A percentile compares a stretch with the other conserved stretches of the same genome.
These are phyloP conservation scores for Choristoneura rosaceana DNA, from an alignment of 2,888 invertebrate species.

Conservation along the genomic window DNA sequence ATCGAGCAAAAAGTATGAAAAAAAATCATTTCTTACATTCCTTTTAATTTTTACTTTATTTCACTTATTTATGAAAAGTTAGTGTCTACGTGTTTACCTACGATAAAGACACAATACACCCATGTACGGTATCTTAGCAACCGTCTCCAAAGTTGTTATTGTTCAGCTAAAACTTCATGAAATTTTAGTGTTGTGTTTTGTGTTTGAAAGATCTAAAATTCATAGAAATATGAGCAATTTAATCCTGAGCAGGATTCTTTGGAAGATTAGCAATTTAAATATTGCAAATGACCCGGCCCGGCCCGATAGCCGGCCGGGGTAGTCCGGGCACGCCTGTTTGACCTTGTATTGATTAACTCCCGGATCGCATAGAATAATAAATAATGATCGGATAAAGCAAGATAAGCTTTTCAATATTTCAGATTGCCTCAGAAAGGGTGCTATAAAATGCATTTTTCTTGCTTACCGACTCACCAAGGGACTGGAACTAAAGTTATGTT, in stretches of 20 bases:
- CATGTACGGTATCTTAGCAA: neutral
- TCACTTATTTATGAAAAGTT: no score
- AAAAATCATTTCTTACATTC: no score
- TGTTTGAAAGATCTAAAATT: conserved; percentile 4
- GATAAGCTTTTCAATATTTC: conserved; percentile 35
- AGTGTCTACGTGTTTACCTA: no score
- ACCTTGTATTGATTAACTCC: conserved; percentile 32
- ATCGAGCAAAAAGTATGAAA: no score
- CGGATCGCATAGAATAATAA: conserved; percentile 30
- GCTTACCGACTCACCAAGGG: conserved; percentile 27
- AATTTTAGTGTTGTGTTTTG: neutral
- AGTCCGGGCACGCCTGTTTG: conserved; percentile 16
- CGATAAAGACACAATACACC: no score
- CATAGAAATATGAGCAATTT: conserved; percentile 15
- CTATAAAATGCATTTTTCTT: conserved; percentile 31
- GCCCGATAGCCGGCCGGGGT: neutral
- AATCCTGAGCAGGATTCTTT: conserved; percentile 19
- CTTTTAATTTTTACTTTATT: no score
- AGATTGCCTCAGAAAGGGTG: conserved; percentile 20
- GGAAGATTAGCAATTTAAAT: conserved; percentile 29
- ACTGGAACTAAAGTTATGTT: conserved; percentile 18
- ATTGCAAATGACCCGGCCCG: conserved; percentile 18
- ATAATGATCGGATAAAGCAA: conserved; percentile 36
- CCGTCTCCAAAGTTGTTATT: neutral
- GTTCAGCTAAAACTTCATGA: neutral